phyloP scores from a whole-genome alignment of 2,888 invertebrate genomes.

The Artemia sinica region DNA sequence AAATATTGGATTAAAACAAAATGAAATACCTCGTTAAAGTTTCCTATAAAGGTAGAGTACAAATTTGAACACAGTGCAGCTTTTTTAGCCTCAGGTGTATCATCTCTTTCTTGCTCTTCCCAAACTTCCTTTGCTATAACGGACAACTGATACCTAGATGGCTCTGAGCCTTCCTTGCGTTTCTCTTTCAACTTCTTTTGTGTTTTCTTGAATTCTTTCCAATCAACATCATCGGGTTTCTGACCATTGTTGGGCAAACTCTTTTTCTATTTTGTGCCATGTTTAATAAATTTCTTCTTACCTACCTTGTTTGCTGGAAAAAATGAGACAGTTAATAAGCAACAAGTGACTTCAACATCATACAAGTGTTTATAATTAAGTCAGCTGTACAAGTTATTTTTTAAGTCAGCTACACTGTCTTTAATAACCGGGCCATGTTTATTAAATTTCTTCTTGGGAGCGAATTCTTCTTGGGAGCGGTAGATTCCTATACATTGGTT shows the following conservation, averaged over 20 bases:
- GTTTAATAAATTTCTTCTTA: not conserved
- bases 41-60: constrained; percentile 32
- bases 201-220: constrained; percentile 19
- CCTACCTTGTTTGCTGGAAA: too few relatives aligned
- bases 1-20: too few relatives aligned
- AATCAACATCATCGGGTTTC: constrained; percentile 14
- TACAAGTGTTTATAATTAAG: too few relatives aligned
- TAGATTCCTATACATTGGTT: too few relatives aligned
- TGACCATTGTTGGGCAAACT: constrained; percentile 2
- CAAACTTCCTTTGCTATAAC: constrained; percentile 24
- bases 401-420: too few relatives aligned
- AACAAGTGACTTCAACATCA: too few relatives aligned
- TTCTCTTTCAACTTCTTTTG: constrained; percentile 17
- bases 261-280: not conserved
- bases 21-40: constrained; percentile 30
- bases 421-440: too few relatives aligned
- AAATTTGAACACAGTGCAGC: constrained; percentile 27
- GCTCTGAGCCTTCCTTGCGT: constrained; percentile 17
- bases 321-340: too few relatives aligned
- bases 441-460: too few relatives aligned
- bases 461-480: too few relatives aligned
- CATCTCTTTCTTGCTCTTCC: constrained; percentile 25
- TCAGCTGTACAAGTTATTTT: too few relatives aligned
- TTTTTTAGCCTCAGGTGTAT: constrained; percentile 24
- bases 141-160: constrained; percentile 19